phyloP scores from a whole-genome alignment of 2,113 vertebrate species.

The Sander lucioperca region DNA sequence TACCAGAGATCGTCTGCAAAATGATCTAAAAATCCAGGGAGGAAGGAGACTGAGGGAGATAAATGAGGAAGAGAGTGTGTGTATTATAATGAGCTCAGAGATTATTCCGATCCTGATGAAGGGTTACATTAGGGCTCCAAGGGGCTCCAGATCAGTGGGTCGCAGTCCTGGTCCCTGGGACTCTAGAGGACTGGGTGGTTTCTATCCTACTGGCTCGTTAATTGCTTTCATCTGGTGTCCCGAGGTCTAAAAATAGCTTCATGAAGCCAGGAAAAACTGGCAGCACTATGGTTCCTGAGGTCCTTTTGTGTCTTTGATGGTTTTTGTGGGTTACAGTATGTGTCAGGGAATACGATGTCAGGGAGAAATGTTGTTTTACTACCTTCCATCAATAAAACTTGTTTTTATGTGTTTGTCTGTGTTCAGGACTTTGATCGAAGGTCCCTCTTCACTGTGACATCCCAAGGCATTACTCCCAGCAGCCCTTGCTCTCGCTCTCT shows the following conservation, averaged over 20 bases:
- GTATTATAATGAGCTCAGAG: slow-evolving; percentile 24
- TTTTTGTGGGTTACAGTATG: not conserved
- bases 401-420: slow-evolving; percentile 7
- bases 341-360: not conserved
- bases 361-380: not conserved
- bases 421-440: slow-evolving; percentile 82
- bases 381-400: not conserved
- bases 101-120: slow-evolving; percentile 8
- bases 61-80: not conserved
- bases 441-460: slow-evolving; percentile 76
- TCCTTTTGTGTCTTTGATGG: not conserved
- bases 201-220: slow-evolving; percentile 20
- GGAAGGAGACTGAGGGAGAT: not conserved
- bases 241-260: slow-evolving; percentile 17
- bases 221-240: slow-evolving; percentile 21
- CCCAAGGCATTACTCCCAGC: slow-evolving; percentile 77
- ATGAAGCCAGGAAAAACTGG: not conserved
- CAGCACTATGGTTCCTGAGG: not conserved
- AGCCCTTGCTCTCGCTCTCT: slow-evolving; percentile 80
- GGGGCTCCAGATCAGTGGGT: slow-evolving; percentile 29
- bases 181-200: slow-evolving; percentile 6
- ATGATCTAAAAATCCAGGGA: slow-evolving; percentile 17
- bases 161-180: not conserved
- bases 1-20: slow-evolving; percentile 27
- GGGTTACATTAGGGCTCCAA: not conserved